Base-by-base conservation (phyloP, 2,888 invertebrate genomes). In the Pachymerium ferrugineum region DNA sequence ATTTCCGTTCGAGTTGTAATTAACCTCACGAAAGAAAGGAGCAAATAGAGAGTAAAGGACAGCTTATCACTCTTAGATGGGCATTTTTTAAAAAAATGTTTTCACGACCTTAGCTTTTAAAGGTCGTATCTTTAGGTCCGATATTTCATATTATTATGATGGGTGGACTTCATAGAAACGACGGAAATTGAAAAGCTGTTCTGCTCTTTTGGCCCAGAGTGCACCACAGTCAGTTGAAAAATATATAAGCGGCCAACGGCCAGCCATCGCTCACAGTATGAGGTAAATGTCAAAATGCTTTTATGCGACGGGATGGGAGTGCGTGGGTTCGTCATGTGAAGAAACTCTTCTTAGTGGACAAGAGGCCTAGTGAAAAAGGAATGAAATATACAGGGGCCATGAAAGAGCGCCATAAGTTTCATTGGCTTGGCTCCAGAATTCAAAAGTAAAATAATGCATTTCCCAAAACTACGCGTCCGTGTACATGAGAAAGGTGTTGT, bases 241-340 rank as follows among this genome's bases (percentile, higher is more conserved):
- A 54, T 54, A 54, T 54, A 54, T 54, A 54, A 54, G 54, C 54
- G 54, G 22, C 54, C 54, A 54, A 54, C 54, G 54, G 54, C 54
- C 54, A 14, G 14, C 54, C 54, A 54, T 54, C 54, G 54, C 54
- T 54, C 54, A 54, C 54, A 54, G 54, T 54, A 54, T 54, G 54
- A 54, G 54, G 54, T 54, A 54, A 54, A 54, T 54, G 54, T 54
- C 54, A 54, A 54, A 54, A 54, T 54, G 54, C 54, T 54, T 54
- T 54, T 54, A 54, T 54, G 54, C 54, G 54, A 54, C 19, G 54
- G 54, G 54, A 54, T 8, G 54, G 54, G 3, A 25, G 47, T 54
- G 22, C 28, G 54, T 54, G 25, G 14, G 54, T 54, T 54, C 54
- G 54, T 54, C 54, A 22, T 54, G 54, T 25, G 54, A 54, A 54